phyloP scores from a whole-genome alignment of 2,797 vertebrate genomes.

The Manis pentadactyla region DNA sequence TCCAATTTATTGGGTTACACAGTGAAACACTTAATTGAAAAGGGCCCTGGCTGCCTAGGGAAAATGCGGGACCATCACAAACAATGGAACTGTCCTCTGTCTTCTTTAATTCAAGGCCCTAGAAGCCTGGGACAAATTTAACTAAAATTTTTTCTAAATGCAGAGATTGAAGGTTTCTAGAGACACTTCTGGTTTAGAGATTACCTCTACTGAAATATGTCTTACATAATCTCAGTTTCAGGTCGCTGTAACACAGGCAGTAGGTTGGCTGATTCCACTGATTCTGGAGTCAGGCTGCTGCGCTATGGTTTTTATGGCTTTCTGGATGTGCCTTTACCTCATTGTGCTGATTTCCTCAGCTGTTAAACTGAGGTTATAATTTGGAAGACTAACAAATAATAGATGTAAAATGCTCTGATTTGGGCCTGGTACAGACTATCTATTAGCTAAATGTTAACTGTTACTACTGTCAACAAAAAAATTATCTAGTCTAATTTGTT shows the following conservation, averaged over 20 bases:
- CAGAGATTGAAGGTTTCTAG: background rate
- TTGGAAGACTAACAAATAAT: background rate
- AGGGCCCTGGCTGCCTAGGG: conserved; percentile 14
- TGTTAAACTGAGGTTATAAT: background rate
- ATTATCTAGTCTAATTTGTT: background rate
- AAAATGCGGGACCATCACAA: background rate
- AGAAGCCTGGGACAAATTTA: conserved; percentile 46
- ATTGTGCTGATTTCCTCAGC: background rate
- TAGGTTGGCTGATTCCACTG: background rate
- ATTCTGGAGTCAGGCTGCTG: background rate
- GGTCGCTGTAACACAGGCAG: background rate
- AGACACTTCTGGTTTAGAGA: background rate
- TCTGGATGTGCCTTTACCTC: background rate
- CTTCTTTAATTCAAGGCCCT: background rate
- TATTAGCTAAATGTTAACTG: background rate
- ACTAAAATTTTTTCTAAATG: background rate
- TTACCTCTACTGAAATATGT: background rate
- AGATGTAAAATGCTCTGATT: background rate
- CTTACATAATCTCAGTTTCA: background rate
- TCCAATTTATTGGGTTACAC: conserved; percentile 57
- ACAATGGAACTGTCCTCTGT: background rate
- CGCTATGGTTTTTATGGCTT: background rate
- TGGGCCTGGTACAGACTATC: background rate
- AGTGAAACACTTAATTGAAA: conserved; percentile 72
- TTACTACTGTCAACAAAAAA: background rate